Conservation (phyloP, 2,888 invertebrate species). For the Hypselothyrea guttata region DNA sequence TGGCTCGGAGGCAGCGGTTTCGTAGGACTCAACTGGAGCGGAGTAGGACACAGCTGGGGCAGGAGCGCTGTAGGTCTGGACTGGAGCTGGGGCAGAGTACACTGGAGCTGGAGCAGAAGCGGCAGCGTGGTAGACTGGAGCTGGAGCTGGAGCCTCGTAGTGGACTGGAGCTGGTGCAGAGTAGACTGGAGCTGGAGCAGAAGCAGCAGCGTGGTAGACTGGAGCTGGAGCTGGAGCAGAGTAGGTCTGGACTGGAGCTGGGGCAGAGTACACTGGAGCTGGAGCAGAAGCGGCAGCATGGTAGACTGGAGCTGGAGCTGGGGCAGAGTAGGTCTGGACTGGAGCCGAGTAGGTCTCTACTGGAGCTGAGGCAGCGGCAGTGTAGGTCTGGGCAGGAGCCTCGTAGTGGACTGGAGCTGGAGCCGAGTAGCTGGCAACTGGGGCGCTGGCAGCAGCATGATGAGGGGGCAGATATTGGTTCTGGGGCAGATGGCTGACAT, state of each 20-base stretch:
- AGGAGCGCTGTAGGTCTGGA: constrained; percentile 37
- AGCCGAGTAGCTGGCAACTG: constrained; percentile 46
- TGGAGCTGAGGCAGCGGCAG: constrained; percentile 39
- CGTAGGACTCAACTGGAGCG: constrained; percentile 37
- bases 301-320: constrained; percentile 41
- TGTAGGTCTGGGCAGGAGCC: constrained; percentile 48
- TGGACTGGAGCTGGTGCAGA: constrained; percentile 50
- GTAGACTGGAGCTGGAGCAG: constrained; percentile 42
- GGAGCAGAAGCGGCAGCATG: constrained; percentile 45
- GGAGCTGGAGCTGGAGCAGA: constrained; percentile 16
- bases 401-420: constrained; percentile 35
- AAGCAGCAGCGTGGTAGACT: constrained; percentile 26
- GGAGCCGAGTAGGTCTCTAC: constrained; percentile 34
- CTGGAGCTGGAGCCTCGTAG: constrained; percentile 40
- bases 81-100: constrained; percentile 41
- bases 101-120: constrained; percentile 53
- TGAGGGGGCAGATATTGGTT: constrained; percentile 76
- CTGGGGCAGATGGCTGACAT: constrained; percentile 77
- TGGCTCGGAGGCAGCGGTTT: constrained; percentile 44
- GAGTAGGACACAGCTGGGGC: constrained; percentile 42
- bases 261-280: constrained; percentile 10
- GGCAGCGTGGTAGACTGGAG: constrained; percentile 44
- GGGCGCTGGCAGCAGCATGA: constrained; percentile 47
- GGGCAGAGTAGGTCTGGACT: constrained; percentile 47
- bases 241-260: constrained; percentile 20